A percentile compares a stretch with the other conserved stretches of the same genome.
These are phyloP conservation scores for Diachrysia chrysitis DNA, from an alignment of 2,888 invertebrate species.

Conservation along the genomic window DNA sequence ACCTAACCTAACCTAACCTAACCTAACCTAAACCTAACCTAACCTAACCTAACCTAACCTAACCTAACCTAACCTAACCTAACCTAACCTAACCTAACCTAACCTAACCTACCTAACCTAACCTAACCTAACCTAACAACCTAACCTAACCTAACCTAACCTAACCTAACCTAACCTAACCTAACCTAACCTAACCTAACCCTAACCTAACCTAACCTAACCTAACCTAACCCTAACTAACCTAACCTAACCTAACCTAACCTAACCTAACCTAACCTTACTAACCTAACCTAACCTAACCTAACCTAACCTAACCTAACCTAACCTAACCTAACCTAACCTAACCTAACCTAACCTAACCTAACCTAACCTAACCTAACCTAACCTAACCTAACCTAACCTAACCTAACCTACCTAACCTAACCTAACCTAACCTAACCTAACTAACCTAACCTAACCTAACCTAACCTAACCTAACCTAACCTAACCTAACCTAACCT, in stretches of 20 bases:
- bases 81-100: constrained; percentile 46
- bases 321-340: constrained; percentile 47
- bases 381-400: constrained; percentile 36
- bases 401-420: constrained; percentile 12
- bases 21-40: constrained; percentile 19
- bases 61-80: constrained; percentile 51
- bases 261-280: too few relatives aligned
- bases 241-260: too few relatives aligned
- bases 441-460: constrained; percentile 32
- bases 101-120: too few relatives aligned
- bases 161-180: too few relatives aligned
- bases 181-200: too few relatives aligned
- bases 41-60: constrained; percentile 45
- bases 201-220: too few relatives aligned
- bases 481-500: constrained; percentile 18
- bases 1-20: constrained; percentile 36
- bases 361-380: constrained; percentile 33
- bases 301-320: constrained; percentile 49
- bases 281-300: constrained; percentile 47
- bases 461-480: constrained; percentile 37
- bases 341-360: constrained; percentile 37
- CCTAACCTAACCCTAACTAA: too few relatives aligned
- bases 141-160: too few relatives aligned
- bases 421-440: too few relatives aligned
- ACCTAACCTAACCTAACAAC: too few relatives aligned